These are phyloP conservation scores for Tachyglossus aculeatus DNA, from an alignment of 2,797 vertebrate genomes.

Conservation along the genomic window DNA sequence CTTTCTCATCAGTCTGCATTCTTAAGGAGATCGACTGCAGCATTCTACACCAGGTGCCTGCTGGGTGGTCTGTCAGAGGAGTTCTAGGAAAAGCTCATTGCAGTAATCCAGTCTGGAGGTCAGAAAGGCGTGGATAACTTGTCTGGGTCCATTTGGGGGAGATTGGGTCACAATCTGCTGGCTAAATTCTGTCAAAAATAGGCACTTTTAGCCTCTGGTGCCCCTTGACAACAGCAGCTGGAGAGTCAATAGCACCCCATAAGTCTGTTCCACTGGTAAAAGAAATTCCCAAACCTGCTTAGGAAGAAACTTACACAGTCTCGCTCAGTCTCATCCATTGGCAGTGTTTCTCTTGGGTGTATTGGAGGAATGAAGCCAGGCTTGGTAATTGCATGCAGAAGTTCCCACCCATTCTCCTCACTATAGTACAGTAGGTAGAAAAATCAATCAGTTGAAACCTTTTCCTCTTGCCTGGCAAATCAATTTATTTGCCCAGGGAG, in stretches of 20 bases:
- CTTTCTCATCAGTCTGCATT: background rate
- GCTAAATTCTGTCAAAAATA: background rate
- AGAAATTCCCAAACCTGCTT: background rate
- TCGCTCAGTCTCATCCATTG: too few species aligned
- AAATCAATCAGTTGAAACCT: too few species aligned
- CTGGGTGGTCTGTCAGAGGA: background rate
- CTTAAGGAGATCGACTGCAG: background rate
- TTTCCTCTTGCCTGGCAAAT: too few species aligned
- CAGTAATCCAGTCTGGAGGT: background rate
- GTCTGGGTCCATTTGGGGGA: background rate
- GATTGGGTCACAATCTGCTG: background rate
- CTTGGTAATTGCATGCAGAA: too few species aligned
- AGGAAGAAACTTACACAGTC: too few species aligned
- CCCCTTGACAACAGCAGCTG: background rate
- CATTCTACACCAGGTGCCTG: background rate
- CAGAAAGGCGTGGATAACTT: background rate
- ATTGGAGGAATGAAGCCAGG: too few species aligned
- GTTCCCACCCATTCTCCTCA: too few species aligned
- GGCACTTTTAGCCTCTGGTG: background rate
- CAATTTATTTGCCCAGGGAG: too few species aligned
- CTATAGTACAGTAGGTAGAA: too few species aligned
- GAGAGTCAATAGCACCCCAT: background rate
- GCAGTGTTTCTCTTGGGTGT: too few species aligned
- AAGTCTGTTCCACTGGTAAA: background rate
- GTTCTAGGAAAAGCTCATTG: background rate